phyloP scores from a whole-genome alignment of 2,113 vertebrate genomes.

The Anguilla japonica region DNA sequence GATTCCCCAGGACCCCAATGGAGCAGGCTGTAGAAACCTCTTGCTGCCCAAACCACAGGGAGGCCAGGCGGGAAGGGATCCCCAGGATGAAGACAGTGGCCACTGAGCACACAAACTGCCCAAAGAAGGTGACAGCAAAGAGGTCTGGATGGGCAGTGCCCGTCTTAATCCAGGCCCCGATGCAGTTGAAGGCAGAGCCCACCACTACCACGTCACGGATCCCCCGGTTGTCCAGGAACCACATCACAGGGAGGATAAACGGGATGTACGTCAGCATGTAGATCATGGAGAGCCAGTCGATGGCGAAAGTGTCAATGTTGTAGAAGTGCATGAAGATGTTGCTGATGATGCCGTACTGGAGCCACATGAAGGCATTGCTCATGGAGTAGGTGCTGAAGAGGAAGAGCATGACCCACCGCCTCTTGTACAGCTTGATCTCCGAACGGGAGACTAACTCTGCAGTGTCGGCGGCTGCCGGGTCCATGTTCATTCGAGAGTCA shows the following conservation, averaged over 20 bases:
- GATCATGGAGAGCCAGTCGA: constrained; percentile 81
- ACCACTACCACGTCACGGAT: constrained; percentile 77
- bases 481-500: not conserved
- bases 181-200: constrained; percentile 79
- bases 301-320: constrained; percentile 60
- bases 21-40: constrained; percentile 85
- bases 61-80: constrained; percentile 80
- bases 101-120: constrained; percentile 78
- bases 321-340: constrained; percentile 73
- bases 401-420: constrained; percentile 69
- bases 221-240: constrained; percentile 77
- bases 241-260: constrained; percentile 73
- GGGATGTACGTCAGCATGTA: constrained; percentile 79
- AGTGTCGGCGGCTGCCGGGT: not conserved
- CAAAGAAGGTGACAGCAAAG: constrained; percentile 74
- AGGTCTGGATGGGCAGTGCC: constrained; percentile 74
- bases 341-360: constrained; percentile 74
- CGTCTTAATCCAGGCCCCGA: constrained; percentile 86
- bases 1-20: constrained; percentile 84
- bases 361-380: constrained; percentile 81
- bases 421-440: constrained; percentile 55
- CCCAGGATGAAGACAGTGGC: constrained; percentile 82
- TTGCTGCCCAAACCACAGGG: constrained; percentile 78
- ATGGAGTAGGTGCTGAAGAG: constrained; percentile 77
- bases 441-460: not conserved